These are phyloP conservation scores for Boloria selene DNA, from an alignment of 2,888 invertebrate species.

Conservation along the genomic window DNA sequence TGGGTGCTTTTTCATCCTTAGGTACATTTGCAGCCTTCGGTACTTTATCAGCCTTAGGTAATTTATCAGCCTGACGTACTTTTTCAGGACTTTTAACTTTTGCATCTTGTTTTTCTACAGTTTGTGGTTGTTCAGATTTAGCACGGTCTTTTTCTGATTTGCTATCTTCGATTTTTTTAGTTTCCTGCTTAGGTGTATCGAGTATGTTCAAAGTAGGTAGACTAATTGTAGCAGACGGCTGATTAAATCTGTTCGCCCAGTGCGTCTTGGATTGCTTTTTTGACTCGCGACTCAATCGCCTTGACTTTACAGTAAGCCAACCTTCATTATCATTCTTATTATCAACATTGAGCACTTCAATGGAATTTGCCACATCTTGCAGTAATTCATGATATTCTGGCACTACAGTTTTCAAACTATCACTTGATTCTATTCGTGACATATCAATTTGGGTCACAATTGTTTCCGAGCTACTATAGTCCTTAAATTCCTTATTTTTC, in stretches of 20 bases:
- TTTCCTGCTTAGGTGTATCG: slow-evolving; percentile 74
- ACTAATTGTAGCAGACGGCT: slow-evolving; percentile 92
- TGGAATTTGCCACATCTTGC: slow-evolving; percentile 65
- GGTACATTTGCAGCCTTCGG: too few species aligned
- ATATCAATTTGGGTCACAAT: slow-evolving; percentile 74
- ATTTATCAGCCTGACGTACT: background rate
- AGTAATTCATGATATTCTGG: slow-evolving; percentile 61
- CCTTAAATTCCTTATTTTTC: slow-evolving; percentile 64
- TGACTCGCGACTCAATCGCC: slow-evolving; percentile 82
- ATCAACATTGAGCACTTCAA: slow-evolving; percentile 77
- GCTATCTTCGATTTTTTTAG: slow-evolving; percentile 52
- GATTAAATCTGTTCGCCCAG: slow-evolving; percentile 89
- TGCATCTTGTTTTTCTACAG: slow-evolving; percentile 36
- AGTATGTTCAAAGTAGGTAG: slow-evolving; percentile 87
- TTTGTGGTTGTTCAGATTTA: slow-evolving; percentile 69
- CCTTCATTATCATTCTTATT: slow-evolving; percentile 84
- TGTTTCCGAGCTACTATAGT: slow-evolving; percentile 82
- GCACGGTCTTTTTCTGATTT: slow-evolving; percentile 60
- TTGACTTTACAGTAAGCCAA: slow-evolving; percentile 94
- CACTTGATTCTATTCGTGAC: slow-evolving; percentile 75
- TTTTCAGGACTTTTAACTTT: slow-evolving; percentile 32
- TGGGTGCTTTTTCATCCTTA: too few species aligned
- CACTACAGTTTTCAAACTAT: slow-evolving; percentile 75
- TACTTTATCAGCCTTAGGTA: too few species aligned
- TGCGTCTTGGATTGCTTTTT: slow-evolving; percentile 85